Base-by-base conservation (phyloP, 2,797 vertebrate species). In the Cirrhinus molitorella region DNA sequence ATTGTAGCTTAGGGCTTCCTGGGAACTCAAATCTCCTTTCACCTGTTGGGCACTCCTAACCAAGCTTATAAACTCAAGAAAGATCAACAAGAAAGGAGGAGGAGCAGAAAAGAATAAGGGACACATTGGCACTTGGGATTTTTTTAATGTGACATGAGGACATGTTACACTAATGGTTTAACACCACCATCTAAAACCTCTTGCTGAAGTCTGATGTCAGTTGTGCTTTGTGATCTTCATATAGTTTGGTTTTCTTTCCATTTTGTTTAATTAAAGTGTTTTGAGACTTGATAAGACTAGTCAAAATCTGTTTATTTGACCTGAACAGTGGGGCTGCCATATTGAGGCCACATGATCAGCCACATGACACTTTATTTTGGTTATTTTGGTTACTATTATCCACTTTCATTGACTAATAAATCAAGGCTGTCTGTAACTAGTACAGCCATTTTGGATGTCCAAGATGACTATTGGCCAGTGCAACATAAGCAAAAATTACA, bases 1-100 rank as follows among this genome's bases (percentile, higher is more conserved):
- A 57, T 59, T 43, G 6, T 75, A 53, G 71, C 37, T 80, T 85
- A 80, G 63, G 47, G 45, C 40, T 75, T 83, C 55, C 72, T 83
- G 25, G 37, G 63, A 83, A 85, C 61, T 82, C 73, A 82, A 81
- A 87, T 73, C 80, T 83, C n/a, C 28, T 77, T 77, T 83, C n/a
- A 83, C 40, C 74, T 78, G 40, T 61, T 59, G 51, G 37, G 19
- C 63, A 25, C 31, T 49, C 25, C 49, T 68, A 47, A 25, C 51
- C 65, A 78, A 83, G 65, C 53, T 57, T 77, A 83, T 66, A 70
- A 71, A 31, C 74, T 83, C 61, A 57, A 23, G 72, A 76, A 67
- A 83, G 61, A 55, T 76, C 51, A 55, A 55, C 63, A 71, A 59
- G 37, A 43, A 37, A 6, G 51, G 25, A 49, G 71, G 45, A 68